phyloP scores from a whole-genome alignment of 2,888 invertebrate genomes.

The Salticus scenicus region DNA sequence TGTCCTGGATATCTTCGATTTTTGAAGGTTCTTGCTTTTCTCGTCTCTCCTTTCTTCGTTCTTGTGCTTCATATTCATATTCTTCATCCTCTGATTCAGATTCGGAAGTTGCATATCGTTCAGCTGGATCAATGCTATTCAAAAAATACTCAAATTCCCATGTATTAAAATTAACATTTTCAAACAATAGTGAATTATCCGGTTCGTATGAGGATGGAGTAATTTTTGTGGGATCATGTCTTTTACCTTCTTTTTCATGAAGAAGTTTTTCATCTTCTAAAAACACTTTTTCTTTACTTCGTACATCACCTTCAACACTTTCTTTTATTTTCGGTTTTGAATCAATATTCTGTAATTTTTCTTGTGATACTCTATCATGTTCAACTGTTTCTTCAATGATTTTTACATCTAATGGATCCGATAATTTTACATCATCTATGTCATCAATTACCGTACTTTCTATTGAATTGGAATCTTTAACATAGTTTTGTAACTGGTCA shows the following conservation, averaged over 20 bases:
- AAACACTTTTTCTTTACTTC: not conserved
- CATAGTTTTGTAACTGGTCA: not conserved
- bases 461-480: not conserved
- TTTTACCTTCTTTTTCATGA: not conserved
- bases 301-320: not conserved
- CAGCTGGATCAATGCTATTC: slow-evolving; percentile 33
- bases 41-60: too few species aligned
- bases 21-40: too few species aligned
- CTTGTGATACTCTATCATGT: not conserved
- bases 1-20: too few species aligned
- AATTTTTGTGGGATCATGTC: not conserved
- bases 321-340: not conserved
- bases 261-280: not conserved
- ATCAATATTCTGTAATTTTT: not conserved
- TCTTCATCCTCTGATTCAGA: slow-evolving; percentile 33
- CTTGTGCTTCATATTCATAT: not conserved
- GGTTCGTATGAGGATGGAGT: slow-evolving; percentile 16
- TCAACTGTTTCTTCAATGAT: not conserved
- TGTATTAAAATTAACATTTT: slow-evolving; percentile 22
- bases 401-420: too few species aligned
- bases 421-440: not conserved
- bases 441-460: not conserved
- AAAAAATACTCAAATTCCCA: slow-evolving; percentile 35
- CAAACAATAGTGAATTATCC: slow-evolving; percentile 14
- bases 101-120: slow-evolving; percentile 51